These are phyloP conservation scores for Chiloscyllium punctatum DNA, from an alignment of 2,797 vertebrate species.

Conservation along the genomic window DNA sequence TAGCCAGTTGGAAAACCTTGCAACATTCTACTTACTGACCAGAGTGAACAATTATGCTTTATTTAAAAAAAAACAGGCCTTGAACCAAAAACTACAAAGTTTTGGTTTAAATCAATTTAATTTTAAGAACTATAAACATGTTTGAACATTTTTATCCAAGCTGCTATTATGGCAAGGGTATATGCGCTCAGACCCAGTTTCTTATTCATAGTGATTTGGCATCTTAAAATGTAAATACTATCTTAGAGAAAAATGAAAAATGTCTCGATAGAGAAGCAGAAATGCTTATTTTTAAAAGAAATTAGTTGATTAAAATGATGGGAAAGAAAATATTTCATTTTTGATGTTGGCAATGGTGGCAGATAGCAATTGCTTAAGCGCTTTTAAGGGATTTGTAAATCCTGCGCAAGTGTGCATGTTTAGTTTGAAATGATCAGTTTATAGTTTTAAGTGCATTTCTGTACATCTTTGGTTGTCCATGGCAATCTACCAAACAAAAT, in stretches of 20 bases:
- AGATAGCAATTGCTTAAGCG: neutral
- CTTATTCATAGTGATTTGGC: neutral
- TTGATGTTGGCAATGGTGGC: neutral
- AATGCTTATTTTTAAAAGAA: neutral
- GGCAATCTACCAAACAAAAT: constrained; percentile 27
- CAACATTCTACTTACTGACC: neutral
- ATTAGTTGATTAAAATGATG: neutral
- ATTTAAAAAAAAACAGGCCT: neutral
- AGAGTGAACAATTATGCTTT: neutral
- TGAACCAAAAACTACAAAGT: neutral
- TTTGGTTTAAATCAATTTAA: neutral
- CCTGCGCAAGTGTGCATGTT: neutral
- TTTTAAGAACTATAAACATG: neutral
- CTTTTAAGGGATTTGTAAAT: neutral
- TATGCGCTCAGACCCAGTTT: neutral
- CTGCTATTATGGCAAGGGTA: neutral
- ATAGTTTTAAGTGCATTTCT: constrained; percentile 11
- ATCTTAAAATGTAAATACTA: neutral
- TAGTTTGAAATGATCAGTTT: constrained; percentile 16
- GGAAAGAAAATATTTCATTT: neutral
- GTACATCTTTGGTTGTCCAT: neutral
- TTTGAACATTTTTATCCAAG: neutral
- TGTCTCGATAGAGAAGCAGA: neutral
- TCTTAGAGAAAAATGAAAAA: neutral
- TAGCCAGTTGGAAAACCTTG: neutral